Conservation (phyloP, 2,888 invertebrate genomes). For the Horisme vitalbata region DNA sequence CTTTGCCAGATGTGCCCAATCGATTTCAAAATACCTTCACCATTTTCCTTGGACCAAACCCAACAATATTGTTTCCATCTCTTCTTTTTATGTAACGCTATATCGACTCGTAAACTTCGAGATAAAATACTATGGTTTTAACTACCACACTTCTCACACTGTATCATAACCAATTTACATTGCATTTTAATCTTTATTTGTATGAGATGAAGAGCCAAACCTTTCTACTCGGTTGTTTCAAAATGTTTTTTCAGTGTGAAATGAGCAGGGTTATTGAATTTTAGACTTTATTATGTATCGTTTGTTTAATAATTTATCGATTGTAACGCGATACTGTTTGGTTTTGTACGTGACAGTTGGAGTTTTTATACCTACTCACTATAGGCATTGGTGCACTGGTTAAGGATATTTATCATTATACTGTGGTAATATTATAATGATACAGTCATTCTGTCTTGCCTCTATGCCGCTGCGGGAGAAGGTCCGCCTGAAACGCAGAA, state of each 20-base stretch:
- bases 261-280: constrained; percentile 61
- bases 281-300: constrained; percentile 55
- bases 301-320: constrained; percentile 55
- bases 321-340: constrained; percentile 52
- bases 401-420: no score
- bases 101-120: constrained; percentile 62
- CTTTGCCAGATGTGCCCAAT: no score
- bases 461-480: no score
- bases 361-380: neutral
- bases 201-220: neutral
- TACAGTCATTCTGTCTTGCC: no score
- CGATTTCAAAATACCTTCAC: no score
- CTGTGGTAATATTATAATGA: no score
- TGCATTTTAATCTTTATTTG: constrained; percentile 25
- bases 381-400: constrained; percentile 5
- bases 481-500: no score
- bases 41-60: constrained; percentile 33
- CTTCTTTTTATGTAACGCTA: constrained; percentile 61
- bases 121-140: constrained; percentile 57
- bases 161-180: constrained; percentile 20
- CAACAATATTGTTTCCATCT: constrained; percentile 45
- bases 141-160: constrained; percentile 25
- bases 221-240: neutral
- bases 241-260: constrained; percentile 47
- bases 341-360: constrained; percentile 24